Base-by-base conservation (phyloP, 92 coral and sea anemone species). In the Phenganax marumi region DNA sequence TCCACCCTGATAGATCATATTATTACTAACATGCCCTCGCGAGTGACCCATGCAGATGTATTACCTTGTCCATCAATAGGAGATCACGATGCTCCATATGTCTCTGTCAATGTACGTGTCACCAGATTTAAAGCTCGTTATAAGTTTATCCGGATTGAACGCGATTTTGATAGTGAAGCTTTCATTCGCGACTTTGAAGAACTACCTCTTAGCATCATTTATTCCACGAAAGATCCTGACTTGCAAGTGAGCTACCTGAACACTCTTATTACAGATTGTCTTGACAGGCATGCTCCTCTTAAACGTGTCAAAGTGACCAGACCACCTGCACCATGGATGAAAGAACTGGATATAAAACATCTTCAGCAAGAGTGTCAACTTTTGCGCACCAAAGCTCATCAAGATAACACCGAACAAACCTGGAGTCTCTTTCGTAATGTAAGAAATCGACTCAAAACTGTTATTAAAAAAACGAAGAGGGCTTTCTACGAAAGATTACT, bases 41-140 rank as follows among this genome's bases (percentile, higher is more conserved):
- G 70, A 52, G 47, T 81, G 16, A 48, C 69, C 17, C 75, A 81
- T 39, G 12, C 77, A 7, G 68, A 81, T 68, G 85, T 81, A 8
- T 26, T 81, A 25, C 80, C 79, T 2, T 83, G 86, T 72, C 68
- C 80, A 6, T 68, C 57, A n/a, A 21, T 83, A 16, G 60, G 86
- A 49, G 86, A 73, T 39, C 86, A 78, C 24, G 64, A 12, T 14
- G 58, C 68, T 53, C 80, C 78, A 13, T 83, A 83, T 16, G 70
- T 73, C 39, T 70, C 69, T 52, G 51, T 83, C 18, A 83, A 83
- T 23, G 73, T 68, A 22, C 86, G 73, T 8, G 78, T 57, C 79
- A 39, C 73, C 17, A 48, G 80, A 11, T 83, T 70, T 58, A 46
- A 14, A 50, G 72, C 86, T 55, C 61, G 86, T 26, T 66, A 56